These are phyloP conservation scores for Mermis nigrescens DNA, from an alignment of 2,888 invertebrate genomes.

Conservation along the genomic window DNA sequence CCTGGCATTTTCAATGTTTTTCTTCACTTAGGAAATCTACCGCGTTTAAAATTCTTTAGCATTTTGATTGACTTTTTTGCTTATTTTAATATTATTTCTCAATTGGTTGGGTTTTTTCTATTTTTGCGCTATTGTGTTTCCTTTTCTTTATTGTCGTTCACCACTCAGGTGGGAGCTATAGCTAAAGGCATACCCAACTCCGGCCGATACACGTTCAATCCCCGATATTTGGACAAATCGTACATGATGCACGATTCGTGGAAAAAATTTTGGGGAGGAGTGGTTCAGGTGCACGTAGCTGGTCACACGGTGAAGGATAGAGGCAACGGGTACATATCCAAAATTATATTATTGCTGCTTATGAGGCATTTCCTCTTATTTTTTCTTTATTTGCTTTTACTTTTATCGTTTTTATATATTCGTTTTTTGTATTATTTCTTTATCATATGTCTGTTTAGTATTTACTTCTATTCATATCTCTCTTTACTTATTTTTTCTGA, in stretches of 20 bases:
- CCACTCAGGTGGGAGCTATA: slow-evolving; percentile 15
- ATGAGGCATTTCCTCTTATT: background rate
- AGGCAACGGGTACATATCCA: slow-evolving; percentile 6
- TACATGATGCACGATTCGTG: slow-evolving; percentile 15
- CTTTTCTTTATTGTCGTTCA: background rate
- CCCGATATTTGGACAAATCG: slow-evolving; percentile 13
- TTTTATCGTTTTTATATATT: no score
- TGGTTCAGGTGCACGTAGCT: slow-evolving; percentile 16
- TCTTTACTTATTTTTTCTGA: no score
- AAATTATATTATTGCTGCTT: background rate
- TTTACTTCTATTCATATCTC: no score
- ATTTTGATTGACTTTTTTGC: no score
- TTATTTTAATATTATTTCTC: no score
- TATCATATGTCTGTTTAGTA: no score
- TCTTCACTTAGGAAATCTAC: no score
- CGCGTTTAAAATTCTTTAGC: no score
- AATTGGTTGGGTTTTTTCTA: no score
- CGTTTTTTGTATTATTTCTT: no score
- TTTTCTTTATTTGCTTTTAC: no score
- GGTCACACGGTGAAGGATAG: slow-evolving; percentile 11
- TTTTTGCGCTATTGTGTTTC: background rate
- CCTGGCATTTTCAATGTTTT: no score
- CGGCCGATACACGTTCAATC: slow-evolving; percentile 21
- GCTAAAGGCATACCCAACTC: slow-evolving; percentile 21
- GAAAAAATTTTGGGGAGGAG: slow-evolving; percentile 18